Base-by-base conservation (phyloP, 1,140 invertebrate species). In the Cherax quadricarinatus region DNA sequence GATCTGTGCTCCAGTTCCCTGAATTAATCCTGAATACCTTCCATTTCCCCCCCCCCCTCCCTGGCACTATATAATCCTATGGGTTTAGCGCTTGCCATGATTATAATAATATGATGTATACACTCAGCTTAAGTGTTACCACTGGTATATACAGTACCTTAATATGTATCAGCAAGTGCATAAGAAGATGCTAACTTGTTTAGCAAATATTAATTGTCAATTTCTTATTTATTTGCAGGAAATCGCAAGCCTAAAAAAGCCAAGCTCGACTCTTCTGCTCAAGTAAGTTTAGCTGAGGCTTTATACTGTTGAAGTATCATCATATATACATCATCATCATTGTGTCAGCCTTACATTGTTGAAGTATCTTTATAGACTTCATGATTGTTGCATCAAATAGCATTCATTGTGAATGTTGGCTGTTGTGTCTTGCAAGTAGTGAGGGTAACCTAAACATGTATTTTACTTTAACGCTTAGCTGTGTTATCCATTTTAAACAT, bases 241-340 rank as follows among this genome's bases (percentile, higher is more conserved):
- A 88, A 62, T 88, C 86, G 86, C 18, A 88, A 88, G 86, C 78
- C 73, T n/a, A 88, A 88, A 78, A 88, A 81, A 79, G 51, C 51
- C 49, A 88, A 88, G 24, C 10, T 88, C 16, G 86, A 88, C 53
- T n/a, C 78, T 48, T 88, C 86, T 21, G 16, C 66, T 51, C 86
- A 88, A 62, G 86, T 88, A 88, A 88, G 86, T 57, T 62, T 9
- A 75, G 49, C 57, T 16, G 0, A 57, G 14, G n/a, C 57, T 88
- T 51, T 24, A 66, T 18, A 66, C 5, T 66, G 14, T 12, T 66
- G 14, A 18, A 66, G 18, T 21, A 18, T 66, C 62, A 21, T 66
- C 16, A 21, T 66, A 5, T 16, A 16, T n/a, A 75, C 7, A 10
- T 75, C 7, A 30, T 75, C 6, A 14, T 75, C 9, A 21, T 30